Evolutionary conservation across 2,797 vertebrate genomes (phyloP), one percentile per base, ranked within the genome.

Genomic region (Phoxinus dragarum): DNA sequence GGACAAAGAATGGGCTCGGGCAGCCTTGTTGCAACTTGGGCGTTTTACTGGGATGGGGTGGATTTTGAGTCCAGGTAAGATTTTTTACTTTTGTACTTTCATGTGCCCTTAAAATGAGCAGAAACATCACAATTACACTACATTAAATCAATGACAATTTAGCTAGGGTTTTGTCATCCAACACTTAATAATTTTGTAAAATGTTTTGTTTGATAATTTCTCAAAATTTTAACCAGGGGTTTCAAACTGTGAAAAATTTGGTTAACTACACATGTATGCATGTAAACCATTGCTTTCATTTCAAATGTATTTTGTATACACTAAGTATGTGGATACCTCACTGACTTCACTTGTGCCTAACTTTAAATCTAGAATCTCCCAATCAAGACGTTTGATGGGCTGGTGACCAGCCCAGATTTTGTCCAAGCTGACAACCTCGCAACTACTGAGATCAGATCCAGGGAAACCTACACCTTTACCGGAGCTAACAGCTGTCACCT

Each of bases 381-480:
- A 31, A 66, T 66, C 5, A 59, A 72, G 49, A 52, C 27, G 1
- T 84, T 76, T 67, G 72, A 84, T 76, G 82, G 72, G 38, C n/a
- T 84, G 64, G 54, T 77, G 73, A 49, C 82, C 73, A 80, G 84
- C 38, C 19, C 36, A 61, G 76, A 14, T 34, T 85, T 59, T 61
- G 52, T 38, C 66, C 36, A 80, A 79, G 84, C 52, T 79, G 34
- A 79, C 44, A 44, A 47, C 4, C 44, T 47, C 83, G 19, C 11
- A 14, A 82, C 23, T n/a, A 86, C 36, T 86, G 84, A 73, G 38
- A 86, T 82, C 73, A 86, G 73, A 72, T 86, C 52, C 85, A 82
- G 73, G 80, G 80, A 47, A 77, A 86, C 64, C 80, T 72, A 61
- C 80, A 86, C 75, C 64, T 76, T 76, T 64, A 77, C 61, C n/a